These are phyloP conservation scores for Mythimna lalbum DNA, from an alignment of 2,888 invertebrate genomes.

Conservation along the genomic window DNA sequence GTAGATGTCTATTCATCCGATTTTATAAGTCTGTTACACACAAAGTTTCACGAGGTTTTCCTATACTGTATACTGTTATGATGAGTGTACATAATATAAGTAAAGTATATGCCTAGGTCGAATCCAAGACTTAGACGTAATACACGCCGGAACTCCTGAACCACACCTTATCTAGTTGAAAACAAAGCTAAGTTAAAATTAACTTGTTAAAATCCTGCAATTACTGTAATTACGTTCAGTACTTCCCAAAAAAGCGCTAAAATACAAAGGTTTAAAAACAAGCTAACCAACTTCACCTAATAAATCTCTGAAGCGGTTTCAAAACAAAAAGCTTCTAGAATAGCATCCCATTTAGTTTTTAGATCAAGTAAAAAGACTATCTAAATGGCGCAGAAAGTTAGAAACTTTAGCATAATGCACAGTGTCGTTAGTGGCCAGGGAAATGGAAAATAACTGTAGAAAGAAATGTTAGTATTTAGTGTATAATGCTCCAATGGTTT, in stretches of 20 bases:
- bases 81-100: too few species aligned
- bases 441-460: slow-evolving; percentile 70
- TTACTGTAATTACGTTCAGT: too few species aligned
- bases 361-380: slow-evolving; percentile 14
- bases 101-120: too few species aligned
- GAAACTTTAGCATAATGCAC: slow-evolving; percentile 38
- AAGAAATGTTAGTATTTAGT: slow-evolving; percentile 68
- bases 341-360: slow-evolving; percentile 7
- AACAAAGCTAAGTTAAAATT: too few species aligned
- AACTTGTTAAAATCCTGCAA: too few species aligned
- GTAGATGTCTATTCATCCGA: too few species aligned
- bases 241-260: neutral
- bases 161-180: too few species aligned
- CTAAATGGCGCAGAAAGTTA: slow-evolving; percentile 44
- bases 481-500: slow-evolving; percentile 62
- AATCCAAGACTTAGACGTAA: too few species aligned
- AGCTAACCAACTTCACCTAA: neutral
- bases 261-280: neutral
- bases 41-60: too few species aligned
- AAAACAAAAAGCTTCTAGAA: slow-evolving; percentile 14
- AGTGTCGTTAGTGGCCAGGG: slow-evolving; percentile 37
- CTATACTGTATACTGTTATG: too few species aligned
- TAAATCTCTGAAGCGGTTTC: slow-evolving; percentile 5
- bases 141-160: too few species aligned
- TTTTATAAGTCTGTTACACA: too few species aligned